Percentiles rank a stretch among this genome's conserved stretches.
Evolutionary conservation across 2,797 vertebrate genomes (phyloP).

Genomic region (Atherinosoma microstoma): DNA sequence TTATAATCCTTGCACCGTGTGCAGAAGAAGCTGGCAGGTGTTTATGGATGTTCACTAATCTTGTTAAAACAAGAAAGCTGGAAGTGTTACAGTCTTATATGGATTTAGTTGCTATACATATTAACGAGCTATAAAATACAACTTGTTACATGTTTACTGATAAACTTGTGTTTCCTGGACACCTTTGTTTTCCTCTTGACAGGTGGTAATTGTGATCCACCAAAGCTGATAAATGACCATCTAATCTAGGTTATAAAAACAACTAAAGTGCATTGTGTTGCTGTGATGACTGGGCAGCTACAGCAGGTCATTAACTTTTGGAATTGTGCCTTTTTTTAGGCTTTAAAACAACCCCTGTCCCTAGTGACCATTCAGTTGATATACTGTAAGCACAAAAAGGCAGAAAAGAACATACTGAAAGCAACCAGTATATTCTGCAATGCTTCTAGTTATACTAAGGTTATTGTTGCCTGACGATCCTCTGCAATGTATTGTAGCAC

Average conservation of each 20-base stretch:
- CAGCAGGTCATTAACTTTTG: slow-evolving; percentile 26
- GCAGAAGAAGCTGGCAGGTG: slow-evolving; percentile 41
- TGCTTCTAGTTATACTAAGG: slow-evolving; percentile 19
- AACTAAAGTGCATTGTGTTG: slow-evolving; percentile 6
- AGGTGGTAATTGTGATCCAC: not conserved
- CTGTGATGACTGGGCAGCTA: slow-evolving; percentile 4
- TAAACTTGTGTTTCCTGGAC: not conserved
- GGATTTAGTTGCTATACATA: slow-evolving; percentile 11
- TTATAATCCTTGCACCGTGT: slow-evolving; percentile 34
- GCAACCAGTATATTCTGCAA: slow-evolving; percentile 29
- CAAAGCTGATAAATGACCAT: not conserved
- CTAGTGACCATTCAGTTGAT: slow-evolving; percentile 40
- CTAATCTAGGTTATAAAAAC: slow-evolving; percentile 19
- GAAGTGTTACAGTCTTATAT: not conserved
- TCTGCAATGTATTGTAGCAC: slow-evolving; percentile 30
- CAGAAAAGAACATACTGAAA: slow-evolving; percentile 7
- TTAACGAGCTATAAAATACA: not conserved
- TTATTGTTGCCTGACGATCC: slow-evolving; percentile 32
- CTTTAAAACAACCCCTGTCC: slow-evolving; percentile 3
- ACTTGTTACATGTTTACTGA: not conserved
- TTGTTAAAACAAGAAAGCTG: slow-evolving; percentile 29
- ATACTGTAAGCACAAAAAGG: not conserved
- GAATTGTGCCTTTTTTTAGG: not conserved
- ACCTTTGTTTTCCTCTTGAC: slow-evolving; percentile 2
- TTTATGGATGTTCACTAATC: slow-evolving; percentile 48